Evolutionary conservation across 2,888 invertebrate species (phyloP), one percentile per base, ranked within the genome.

Genomic region (Apodemia mormo): DNA sequence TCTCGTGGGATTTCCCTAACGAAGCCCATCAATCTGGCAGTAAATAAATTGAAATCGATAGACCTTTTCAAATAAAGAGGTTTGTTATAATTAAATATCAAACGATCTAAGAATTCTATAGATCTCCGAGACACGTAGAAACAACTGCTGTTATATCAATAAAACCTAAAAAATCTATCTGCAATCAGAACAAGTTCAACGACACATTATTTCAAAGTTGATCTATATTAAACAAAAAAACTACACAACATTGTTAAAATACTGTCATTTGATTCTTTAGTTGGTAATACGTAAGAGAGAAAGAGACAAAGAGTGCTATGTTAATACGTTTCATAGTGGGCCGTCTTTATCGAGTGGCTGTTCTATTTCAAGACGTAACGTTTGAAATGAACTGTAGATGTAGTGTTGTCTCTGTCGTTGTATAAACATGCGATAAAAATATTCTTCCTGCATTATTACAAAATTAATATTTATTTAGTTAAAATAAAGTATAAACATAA

Each of bases 221-320:
- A 88, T 92, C 92, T 90, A 90, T 89, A 91, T 91, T 88, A 86
- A 81, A 87, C 85, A 89, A 91, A 91, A 91, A 91, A 87, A 80
- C 76, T 78, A 86, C 84, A 84, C 83, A 83, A 54, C 22, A 82
- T 75, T 79, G 77, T 82, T 85, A 88, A 86, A 86, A 85, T 79
- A 73, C 78, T 73, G 65, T 90, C 89, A 68, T 79, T 82, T 74
- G 87, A 81, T 77, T 45, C 29, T 49, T 54, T 68, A 72, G 74
- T 72, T 65, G 66, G n/a, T 54, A 71, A 56, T 72, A 33, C 33
- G 22, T 68, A 52, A 33, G 68, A 65, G 49, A 30, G 81, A 92
- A 72, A 77, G 86, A 82, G 90, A 90, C 70, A 75, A 77, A 1
- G 76, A 73, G 76, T 81, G 33, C 77, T 85, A 78, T 74, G 78